Evolutionary conservation across 2,797 vertebrate species (phyloP).

Genomic region (Arnoldichthys spilopterus): DNA sequence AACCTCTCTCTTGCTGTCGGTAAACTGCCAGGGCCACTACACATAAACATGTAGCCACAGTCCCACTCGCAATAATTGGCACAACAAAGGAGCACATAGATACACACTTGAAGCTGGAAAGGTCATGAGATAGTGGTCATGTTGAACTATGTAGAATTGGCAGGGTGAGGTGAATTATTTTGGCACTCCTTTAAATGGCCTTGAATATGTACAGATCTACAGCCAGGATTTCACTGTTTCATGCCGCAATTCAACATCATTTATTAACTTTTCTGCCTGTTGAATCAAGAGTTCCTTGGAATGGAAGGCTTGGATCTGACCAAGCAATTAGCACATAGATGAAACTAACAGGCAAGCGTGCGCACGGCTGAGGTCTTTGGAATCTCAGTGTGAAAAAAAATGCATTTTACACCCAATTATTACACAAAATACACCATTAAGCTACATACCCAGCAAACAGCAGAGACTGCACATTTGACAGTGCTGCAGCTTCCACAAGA

Average conservation of each 20-base stretch:
- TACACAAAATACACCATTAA: not conserved
- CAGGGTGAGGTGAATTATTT: not conserved
- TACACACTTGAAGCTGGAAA: constrained; percentile 23
- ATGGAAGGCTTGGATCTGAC: not conserved
- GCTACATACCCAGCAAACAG: not conserved
- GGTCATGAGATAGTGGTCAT: constrained; percentile 17
- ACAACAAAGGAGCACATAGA: constrained; percentile 14
- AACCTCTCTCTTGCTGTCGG: constrained; percentile 2
- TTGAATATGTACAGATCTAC: not conserved
- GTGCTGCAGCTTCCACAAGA: not conserved
- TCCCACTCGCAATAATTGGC: constrained; percentile 54
- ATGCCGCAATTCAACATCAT: not conserved
- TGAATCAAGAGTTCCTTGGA: not conserved
- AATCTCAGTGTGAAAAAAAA: constrained; percentile 8
- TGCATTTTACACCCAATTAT: not conserved
- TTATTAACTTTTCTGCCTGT: not conserved
- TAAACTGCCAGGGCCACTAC: constrained; percentile 24
- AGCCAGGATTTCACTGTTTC: not conserved
- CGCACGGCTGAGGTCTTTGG: constrained; percentile 15
- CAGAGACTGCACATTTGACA: constrained; percentile 3
- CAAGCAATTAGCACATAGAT: constrained; percentile 5
- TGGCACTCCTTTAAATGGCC: not conserved
- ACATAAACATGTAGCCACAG: constrained; percentile 52
- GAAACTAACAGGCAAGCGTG: constrained; percentile 7
- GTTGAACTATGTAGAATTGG: constrained; percentile 42